Evolutionary conservation across 2,888 invertebrate species (phyloP).

Genomic region (Artemia sinica): DNA sequence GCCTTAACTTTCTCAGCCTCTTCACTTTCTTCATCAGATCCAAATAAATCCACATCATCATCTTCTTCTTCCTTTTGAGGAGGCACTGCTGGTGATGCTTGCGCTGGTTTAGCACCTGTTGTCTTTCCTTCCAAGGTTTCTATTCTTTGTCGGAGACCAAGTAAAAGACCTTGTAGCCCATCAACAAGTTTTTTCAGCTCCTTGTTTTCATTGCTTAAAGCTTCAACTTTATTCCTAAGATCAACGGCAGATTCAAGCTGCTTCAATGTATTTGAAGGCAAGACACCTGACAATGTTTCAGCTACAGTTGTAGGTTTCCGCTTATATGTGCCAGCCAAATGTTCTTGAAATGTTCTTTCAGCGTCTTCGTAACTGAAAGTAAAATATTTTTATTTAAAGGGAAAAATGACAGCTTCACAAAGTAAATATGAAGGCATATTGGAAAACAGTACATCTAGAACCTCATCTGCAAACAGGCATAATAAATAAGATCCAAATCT

Average conservation of each 20-base stretch:
- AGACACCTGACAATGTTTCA: neutral
- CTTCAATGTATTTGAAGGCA: constrained; percentile 5
- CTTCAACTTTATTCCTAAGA: neutral
- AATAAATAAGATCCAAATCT: no score
- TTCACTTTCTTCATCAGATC: constrained; percentile 52
- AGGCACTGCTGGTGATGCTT: constrained; percentile 10
- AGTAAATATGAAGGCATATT: no score
- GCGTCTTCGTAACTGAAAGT: neutral
- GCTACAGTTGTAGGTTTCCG: neutral
- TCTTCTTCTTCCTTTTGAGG: constrained; percentile 40
- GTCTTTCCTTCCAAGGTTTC: neutral
- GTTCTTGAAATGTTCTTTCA: constrained; percentile 1
- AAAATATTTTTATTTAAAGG: neutral
- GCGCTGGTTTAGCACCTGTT: constrained; percentile 13
- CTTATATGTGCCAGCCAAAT: neutral
- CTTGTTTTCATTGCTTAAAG: constrained; percentile 3
- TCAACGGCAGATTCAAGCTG: constrained; percentile 1
- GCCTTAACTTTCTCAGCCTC: constrained; percentile 32
- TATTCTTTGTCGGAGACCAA: neutral
- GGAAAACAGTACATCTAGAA: no score
- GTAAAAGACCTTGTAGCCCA: constrained; percentile 6
- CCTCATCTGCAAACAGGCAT: no score
- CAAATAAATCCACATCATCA: constrained; percentile 74
- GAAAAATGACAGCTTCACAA: no score
- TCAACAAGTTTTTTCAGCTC: constrained; percentile 5